A percentile compares a stretch with the other conserved stretches of the same genome.
Conservation (phyloP, 2,797 vertebrate species). For the Macroramphosus scolopax region DNA sequence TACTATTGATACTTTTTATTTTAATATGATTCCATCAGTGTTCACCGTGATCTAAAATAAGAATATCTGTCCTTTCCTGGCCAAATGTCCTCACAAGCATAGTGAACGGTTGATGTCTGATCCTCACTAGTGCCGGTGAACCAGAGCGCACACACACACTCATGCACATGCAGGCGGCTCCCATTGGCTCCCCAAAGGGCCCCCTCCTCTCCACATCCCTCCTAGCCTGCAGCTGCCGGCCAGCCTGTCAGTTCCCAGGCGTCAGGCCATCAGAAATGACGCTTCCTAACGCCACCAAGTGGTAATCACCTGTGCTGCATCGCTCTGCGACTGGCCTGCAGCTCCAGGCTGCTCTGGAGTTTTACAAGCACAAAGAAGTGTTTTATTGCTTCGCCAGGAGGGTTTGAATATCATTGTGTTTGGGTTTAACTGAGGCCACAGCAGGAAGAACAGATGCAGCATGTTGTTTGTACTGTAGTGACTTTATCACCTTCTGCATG, state of each 20-base stretch:
- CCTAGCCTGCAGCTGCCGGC: constrained; percentile 72
- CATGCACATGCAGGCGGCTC: constrained; percentile 63
- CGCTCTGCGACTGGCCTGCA: background rate
- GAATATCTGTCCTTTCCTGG: background rate
- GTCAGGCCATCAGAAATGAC: constrained; percentile 58
- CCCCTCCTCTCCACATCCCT: constrained; percentile 64
- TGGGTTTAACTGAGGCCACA: too few relatives aligned
- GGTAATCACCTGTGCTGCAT: constrained; percentile 61
- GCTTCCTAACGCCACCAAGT: constrained; percentile 75
- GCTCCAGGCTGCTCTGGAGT: constrained; percentile 6
- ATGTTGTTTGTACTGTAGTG: too few relatives aligned
- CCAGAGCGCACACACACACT: constrained; percentile 37
- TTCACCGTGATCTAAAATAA: background rate
- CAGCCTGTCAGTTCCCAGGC: constrained; percentile 72
- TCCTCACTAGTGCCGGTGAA: constrained; percentile 43
- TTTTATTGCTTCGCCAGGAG: constrained; percentile 2
- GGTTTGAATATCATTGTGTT: too few relatives aligned
- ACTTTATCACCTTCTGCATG: too few relatives aligned
- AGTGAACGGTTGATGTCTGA: background rate
- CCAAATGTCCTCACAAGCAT: constrained; percentile 31
- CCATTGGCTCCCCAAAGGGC: constrained; percentile 68
- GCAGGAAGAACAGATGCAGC: too few relatives aligned
- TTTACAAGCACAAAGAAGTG: background rate
- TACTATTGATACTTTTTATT: too few relatives aligned
- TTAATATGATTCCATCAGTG: background rate